These are phyloP conservation scores for Drosophila peninsularis DNA, from an alignment of 2,888 invertebrate genomes.

Conservation along the genomic window DNA sequence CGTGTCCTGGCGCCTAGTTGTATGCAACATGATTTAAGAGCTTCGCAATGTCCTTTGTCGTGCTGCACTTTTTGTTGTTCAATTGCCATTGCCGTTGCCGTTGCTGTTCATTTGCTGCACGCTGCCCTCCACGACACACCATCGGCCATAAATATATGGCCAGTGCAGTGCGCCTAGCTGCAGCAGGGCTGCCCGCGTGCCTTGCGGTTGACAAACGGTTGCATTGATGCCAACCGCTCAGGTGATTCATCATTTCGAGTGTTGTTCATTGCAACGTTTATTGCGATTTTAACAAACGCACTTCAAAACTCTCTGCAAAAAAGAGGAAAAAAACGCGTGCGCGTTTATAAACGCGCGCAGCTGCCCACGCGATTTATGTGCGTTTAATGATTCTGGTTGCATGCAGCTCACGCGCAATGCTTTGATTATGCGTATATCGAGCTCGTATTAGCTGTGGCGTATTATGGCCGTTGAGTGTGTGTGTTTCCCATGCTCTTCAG, in stretches of 20 bases:
- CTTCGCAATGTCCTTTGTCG: conserved; percentile 46
- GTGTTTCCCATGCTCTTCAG: conserved; percentile 7
- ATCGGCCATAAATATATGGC: conserved; percentile 53
- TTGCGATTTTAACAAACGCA: conserved; percentile 83
- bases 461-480: background rate
- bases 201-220: conserved; percentile 74
- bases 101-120: conserved; percentile 63
- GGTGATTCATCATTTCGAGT: conserved; percentile 84
- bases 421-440: background rate
- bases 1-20: conserved; percentile 65
- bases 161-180: conserved; percentile 45
- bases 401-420: conserved; percentile 23
- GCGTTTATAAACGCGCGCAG: conserved; percentile 24
- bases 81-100: conserved; percentile 22
- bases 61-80: conserved; percentile 71
- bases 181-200: conserved; percentile 51
- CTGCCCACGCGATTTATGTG: conserved; percentile 34
- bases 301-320: conserved; percentile 52
- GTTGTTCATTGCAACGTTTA: conserved; percentile 83
- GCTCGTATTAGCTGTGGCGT: background rate
- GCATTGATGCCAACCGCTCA: conserved; percentile 70
- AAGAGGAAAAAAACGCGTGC: conserved; percentile 11
- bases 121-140: conserved; percentile 25
- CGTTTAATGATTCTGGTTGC: conserved; percentile 3
- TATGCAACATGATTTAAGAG: conserved; percentile 78